These are phyloP conservation scores for Drosophila rufa DNA, from an alignment of 1,140 invertebrate species.

Conservation along the genomic window DNA sequence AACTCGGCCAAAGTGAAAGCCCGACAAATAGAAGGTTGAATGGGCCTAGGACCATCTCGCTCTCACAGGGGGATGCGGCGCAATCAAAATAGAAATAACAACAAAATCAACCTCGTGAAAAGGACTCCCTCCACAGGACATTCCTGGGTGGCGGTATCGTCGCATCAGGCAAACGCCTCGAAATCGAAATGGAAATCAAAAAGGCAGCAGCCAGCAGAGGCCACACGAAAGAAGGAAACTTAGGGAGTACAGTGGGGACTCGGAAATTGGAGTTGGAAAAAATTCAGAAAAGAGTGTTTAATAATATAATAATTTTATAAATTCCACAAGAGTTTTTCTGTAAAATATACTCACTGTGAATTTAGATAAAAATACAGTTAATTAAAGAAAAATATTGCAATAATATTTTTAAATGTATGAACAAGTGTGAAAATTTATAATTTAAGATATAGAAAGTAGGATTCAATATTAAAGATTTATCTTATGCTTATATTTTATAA, in stretches of 20 bases:
- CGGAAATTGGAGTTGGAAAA: neutral
- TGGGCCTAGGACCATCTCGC: constrained; percentile 9
- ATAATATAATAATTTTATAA: too few species aligned
- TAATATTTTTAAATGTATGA: too few species aligned
- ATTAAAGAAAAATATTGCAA: too few species aligned
- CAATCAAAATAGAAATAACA: constrained; percentile 55
- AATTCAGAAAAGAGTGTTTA: too few species aligned
- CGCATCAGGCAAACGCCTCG: constrained; percentile 83
- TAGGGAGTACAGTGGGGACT: constrained; percentile 3
- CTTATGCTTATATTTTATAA: too few species aligned
- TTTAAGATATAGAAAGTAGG: too few species aligned
- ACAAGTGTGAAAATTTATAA: too few species aligned
- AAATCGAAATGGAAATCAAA: constrained; percentile 85
- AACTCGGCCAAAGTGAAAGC: constrained; percentile 76
- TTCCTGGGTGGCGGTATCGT: constrained; percentile 80
- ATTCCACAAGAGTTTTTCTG: too few species aligned
- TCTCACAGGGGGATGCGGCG: constrained; percentile 10
- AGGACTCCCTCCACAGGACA: constrained; percentile 22
- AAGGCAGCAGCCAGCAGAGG: constrained; percentile 64
- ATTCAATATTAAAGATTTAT: too few species aligned
- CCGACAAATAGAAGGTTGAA: constrained; percentile 61
- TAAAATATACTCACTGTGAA: too few species aligned
- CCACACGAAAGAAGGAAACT: constrained; percentile 46
- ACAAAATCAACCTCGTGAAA: constrained; percentile 42
- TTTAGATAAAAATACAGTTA: too few species aligned